Conservation (phyloP, 2,888 invertebrate species). For the Galeopsomyia nigrocyanea region DNA sequence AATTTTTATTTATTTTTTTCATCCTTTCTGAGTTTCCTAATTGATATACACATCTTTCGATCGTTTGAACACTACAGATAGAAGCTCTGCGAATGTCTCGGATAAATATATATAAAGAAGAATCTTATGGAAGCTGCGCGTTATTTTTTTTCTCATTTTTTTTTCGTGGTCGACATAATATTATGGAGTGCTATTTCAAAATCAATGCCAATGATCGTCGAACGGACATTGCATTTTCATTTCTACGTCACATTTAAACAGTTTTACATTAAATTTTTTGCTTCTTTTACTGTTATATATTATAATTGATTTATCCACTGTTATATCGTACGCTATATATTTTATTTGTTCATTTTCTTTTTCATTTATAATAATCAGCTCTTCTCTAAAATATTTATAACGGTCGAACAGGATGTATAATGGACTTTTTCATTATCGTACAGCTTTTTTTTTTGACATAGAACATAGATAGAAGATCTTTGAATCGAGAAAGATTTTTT, state of each 20-base stretch:
- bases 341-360: neutral
- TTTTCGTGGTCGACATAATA: slow-evolving; percentile 2
- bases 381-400: slow-evolving; percentile 30
- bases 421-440: slow-evolving; percentile 39
- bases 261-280: slow-evolving; percentile 43
- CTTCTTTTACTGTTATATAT: slow-evolving; percentile 23
- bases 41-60: slow-evolving; percentile 21
- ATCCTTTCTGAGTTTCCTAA: neutral
- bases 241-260: slow-evolving; percentile 43
- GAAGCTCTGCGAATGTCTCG: slow-evolving; percentile 24
- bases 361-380: slow-evolving; percentile 17
- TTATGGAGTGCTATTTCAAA: slow-evolving; percentile 39
- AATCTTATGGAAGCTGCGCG: slow-evolving; percentile 2
- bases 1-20: neutral
- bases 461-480: slow-evolving; percentile 31
- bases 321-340: slow-evolving; percentile 31
- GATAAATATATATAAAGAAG: slow-evolving; percentile 1
- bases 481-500: slow-evolving; percentile 8
- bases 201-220: slow-evolving; percentile 36
- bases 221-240: slow-evolving; percentile 19
- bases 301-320: slow-evolving; percentile 30
- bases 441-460: slow-evolving; percentile 38
- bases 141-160: slow-evolving; percentile 13
- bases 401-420: slow-evolving; percentile 34
- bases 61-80: slow-evolving; percentile 27